These are phyloP conservation scores for Coboldia fuscipes DNA, from an alignment of 1,140 invertebrate genomes.

Conservation along the genomic window DNA sequence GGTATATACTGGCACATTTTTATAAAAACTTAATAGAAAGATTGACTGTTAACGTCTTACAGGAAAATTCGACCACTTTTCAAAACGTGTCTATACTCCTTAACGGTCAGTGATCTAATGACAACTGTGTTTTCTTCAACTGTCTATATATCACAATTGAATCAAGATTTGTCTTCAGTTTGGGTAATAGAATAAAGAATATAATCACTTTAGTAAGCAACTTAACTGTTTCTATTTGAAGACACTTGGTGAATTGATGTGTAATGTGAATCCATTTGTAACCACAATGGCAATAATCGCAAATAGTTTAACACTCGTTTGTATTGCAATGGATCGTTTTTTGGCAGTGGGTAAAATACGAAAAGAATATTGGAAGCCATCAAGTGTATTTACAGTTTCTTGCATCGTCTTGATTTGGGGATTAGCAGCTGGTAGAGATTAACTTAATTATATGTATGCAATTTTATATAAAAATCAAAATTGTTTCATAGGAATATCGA, in stretches of 20 bases:
- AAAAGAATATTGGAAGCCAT: conserved; percentile 21
- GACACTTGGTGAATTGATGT: conserved; percentile 22
- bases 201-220: neutral
- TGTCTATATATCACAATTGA: conserved; percentile 12
- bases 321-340: conserved; percentile 29
- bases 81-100: conserved; percentile 20
- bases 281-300: conserved; percentile 24
- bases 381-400: conserved; percentile 9
- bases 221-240: conserved; percentile 5
- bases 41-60: too few relatives aligned
- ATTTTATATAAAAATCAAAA: neutral
- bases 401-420: conserved; percentile 16
- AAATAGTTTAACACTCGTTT: conserved; percentile 26
- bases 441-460: neutral
- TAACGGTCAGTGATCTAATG: conserved; percentile 22
- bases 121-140: conserved; percentile 12
- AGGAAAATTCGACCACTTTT: conserved; percentile 14
- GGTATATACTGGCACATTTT: too few relatives aligned
- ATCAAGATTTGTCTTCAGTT: conserved; percentile 10
- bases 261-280: conserved; percentile 23
- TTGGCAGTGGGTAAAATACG: conserved; percentile 20
- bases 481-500: conserved; percentile 5
- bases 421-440: conserved; percentile 10
- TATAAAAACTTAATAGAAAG: too few relatives aligned
- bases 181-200: conserved; percentile 10